Conservation (phyloP, 1,140 invertebrate species). For the Micrasema longulum region DNA sequence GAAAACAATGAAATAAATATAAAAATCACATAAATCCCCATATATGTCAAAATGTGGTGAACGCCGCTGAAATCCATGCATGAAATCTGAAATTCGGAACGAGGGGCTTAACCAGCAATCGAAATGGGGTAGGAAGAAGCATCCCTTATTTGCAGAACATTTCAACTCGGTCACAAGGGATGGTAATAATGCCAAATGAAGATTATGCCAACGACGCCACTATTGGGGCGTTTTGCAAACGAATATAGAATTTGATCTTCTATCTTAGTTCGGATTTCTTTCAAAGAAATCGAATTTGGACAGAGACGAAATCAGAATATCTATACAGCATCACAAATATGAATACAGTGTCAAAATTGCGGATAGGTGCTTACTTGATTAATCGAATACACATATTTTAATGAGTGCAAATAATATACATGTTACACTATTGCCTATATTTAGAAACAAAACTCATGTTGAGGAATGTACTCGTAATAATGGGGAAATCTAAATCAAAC, state of each 20-base stretch:
- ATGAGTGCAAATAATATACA: no score
- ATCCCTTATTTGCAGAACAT: constrained; percentile 46
- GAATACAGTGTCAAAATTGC: no score
- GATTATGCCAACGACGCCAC: constrained; percentile 41
- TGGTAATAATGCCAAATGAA: constrained; percentile 50
- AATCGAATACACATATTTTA: no score
- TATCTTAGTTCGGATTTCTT: background rate
- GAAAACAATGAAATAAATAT: constrained; percentile 2
- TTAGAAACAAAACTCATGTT: no score
- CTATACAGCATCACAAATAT: no score
- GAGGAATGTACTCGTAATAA: no score
- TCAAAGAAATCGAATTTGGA: no score
- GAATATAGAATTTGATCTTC: no score
- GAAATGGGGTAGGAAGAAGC: constrained; percentile 28
- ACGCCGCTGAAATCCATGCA: constrained; percentile 39
- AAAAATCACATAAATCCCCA: constrained; percentile 17
- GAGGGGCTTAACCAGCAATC: constrained; percentile 18
- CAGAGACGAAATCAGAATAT: background rate
- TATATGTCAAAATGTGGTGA: constrained; percentile 5
- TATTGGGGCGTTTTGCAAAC: background rate
- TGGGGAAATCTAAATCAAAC: no score
- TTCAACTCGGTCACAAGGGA: constrained; percentile 47
- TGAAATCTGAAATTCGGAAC: constrained; percentile 47
- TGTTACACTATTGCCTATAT: no score
- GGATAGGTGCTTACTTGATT: no score